Evolutionary conservation across 2,888 invertebrate genomes (phyloP).

Genomic region (Ectropis crepuscularia): DNA sequence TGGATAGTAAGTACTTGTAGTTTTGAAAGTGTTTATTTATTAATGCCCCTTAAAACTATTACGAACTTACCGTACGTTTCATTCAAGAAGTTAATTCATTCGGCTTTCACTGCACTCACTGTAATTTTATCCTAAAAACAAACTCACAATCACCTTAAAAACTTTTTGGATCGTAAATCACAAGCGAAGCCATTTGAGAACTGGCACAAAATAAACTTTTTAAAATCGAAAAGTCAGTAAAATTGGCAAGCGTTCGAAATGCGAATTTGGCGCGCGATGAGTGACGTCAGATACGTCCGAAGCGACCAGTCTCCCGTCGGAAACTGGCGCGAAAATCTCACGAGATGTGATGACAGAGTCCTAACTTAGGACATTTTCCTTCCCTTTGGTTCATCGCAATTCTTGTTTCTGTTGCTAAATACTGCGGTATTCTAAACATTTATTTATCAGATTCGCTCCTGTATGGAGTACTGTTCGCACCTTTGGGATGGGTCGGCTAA

Average conservation of each 20-base stretch:
- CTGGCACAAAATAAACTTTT: conserved; percentile 28
- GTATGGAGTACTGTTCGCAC: too few relatives aligned
- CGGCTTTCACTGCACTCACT: conserved; percentile 21
- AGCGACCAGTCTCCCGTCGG: conserved; percentile 51
- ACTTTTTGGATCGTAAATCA: conserved; percentile 4
- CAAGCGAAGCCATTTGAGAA: conserved; percentile 2
- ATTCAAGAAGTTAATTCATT: conserved; percentile 5
- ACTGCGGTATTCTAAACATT: too few relatives aligned
- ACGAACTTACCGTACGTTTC: conserved; percentile 13
- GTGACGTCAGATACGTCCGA: conserved; percentile 53
- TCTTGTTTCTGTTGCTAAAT: too few relatives aligned
- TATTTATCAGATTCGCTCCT: too few relatives aligned
- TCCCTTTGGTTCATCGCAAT: neutral
- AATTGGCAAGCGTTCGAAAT: conserved; percentile 34
- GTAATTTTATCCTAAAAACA: conserved; percentile 4
- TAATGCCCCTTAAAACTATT: too few relatives aligned
- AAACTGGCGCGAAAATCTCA: conserved; percentile 59
- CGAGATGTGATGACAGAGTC: conserved; percentile 39
- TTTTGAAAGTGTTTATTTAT: too few relatives aligned
- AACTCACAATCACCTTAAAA: conserved; percentile 26
- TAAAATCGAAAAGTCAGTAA: conserved; percentile 26
- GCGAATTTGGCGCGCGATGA: conserved; percentile 43
- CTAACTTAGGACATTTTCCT: neutral
- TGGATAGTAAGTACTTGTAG: too few relatives aligned
- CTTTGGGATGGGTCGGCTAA: too few relatives aligned